Evolutionary conservation across 2,113 vertebrate genomes (phyloP).

Genomic region (Solea solea): DNA sequence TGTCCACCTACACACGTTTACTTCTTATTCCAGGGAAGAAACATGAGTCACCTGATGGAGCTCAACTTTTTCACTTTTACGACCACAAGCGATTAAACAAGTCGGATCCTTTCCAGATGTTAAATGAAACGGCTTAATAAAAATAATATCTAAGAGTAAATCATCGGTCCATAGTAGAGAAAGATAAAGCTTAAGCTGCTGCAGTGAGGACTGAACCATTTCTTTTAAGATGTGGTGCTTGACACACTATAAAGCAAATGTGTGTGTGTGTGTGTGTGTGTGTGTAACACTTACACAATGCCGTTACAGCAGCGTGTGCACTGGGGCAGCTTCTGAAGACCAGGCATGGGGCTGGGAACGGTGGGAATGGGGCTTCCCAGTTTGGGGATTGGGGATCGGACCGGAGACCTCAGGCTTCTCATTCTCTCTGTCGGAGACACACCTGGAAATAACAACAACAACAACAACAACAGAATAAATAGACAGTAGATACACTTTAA

Average conservation of each 20-base stretch:
- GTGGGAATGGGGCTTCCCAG: conserved; percentile 84
- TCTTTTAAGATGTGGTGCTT: too few species aligned
- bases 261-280: too few species aligned
- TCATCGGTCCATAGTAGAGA: background rate
- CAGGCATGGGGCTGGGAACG: conserved; percentile 80
- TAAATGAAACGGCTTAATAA: conserved; percentile 4
- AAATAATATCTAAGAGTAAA: conserved; percentile 5
- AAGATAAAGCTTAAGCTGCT: too few species aligned
- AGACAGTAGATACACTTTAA: background rate
- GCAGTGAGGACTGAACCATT: too few species aligned
- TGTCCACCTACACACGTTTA: conserved; percentile 15
- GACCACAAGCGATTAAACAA: conserved; percentile 18
- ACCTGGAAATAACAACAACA: conserved; percentile 75
- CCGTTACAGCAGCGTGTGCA: conserved; percentile 93
- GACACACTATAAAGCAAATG: too few species aligned
- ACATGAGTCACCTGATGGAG: background rate
- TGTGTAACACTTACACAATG: conserved; percentile 89
- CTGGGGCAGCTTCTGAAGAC: conserved; percentile 92
- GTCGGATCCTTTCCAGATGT: conserved; percentile 24
- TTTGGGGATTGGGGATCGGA: conserved; percentile 84
- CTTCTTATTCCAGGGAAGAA: conserved; percentile 23
- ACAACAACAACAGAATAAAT: conserved; percentile 43
- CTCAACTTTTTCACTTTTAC: conserved; percentile 17
- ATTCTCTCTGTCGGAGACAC: conserved; percentile 80
- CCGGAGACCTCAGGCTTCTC: conserved; percentile 84